Evolutionary conservation across 2,888 invertebrate species (phyloP), one percentile per base, ranked within the genome.

Genomic region (Parelbella ahira): DNA sequence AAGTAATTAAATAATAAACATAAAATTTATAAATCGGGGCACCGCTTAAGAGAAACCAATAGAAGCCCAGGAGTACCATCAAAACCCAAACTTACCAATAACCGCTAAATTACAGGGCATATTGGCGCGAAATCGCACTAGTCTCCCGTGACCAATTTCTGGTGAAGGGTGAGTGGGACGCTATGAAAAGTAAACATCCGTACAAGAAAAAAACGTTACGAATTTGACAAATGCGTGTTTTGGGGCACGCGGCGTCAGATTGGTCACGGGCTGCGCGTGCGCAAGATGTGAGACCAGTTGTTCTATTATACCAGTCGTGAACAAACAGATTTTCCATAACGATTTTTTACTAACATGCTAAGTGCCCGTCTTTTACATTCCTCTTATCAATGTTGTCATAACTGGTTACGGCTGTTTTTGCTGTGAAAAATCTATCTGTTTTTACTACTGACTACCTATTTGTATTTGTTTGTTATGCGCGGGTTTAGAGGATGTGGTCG

Each of bases 201-300:
- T n/a, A n/a, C n/a, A n/a, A 15, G 80, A 68, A 79, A 77, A 81
- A 80, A 81, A 79, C 81, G 79, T 56, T 58, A 68, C 86, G 69
- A 84, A 86, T 81, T 67, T 81, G 80, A 86, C 76, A 80, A 86
- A 87, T 81, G 79, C 70, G 60, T 84, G 82, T 82, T 86, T 80
- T 75, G 74, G 76, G 76, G 72, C 83, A 83, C 84, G 81, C 79
- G 83, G 73, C 81, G 57, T 44, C 46, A 53, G 58, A 74, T 81
- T 71, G 42, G 72, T 50, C 63, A 64, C 68, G 74, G 64, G 52
- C 49, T 55, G 63, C 50, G 56, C 59, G 53, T 45, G 63, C 57
- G 52, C 47, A 47, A 45, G 46, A 49, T 50, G 47, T 28, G 38
- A 20, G 19, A 12, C 9, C 28, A 37, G 27, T 27, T 27, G 28